Conservation (phyloP, 2,888 invertebrate genomes). For the Germaria angustata region DNA sequence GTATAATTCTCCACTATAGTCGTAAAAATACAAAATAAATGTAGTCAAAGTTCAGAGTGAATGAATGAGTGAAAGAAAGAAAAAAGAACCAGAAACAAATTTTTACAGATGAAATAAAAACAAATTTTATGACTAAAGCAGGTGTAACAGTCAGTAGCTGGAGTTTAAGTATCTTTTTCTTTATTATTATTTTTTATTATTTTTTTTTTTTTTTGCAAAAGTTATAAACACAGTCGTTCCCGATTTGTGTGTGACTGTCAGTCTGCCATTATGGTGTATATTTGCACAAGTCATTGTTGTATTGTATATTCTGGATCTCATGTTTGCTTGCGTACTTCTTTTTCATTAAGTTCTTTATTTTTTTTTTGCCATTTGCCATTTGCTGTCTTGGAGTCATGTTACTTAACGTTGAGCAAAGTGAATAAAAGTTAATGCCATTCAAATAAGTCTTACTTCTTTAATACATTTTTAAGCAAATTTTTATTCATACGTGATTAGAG, state of each 20-base stretch:
- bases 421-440: conserved; percentile 59
- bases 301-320: conserved; percentile 19
- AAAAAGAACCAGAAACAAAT: not conserved
- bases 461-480: conserved; percentile 62
- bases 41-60: conserved; percentile 49
- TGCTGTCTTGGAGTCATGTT: conserved; percentile 45
- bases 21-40: conserved; percentile 58
- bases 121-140: conserved; percentile 56
- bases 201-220: not conserved
- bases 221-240: not conserved
- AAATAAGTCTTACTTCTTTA: conserved; percentile 59
- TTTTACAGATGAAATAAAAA: conserved; percentile 62
- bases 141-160: conserved; percentile 60
- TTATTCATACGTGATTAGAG: conserved; percentile 53
- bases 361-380: conserved; percentile 3
- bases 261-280: conserved; percentile 1
- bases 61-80: not conserved
- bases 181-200: no score
- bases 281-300: conserved; percentile 25
- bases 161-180: conserved; percentile 38
- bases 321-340: not conserved
- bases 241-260: not conserved
- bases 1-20: conserved; percentile 49
- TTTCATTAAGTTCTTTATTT: not conserved
- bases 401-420: conserved; percentile 50